Conservation (phyloP, 2,797 vertebrate species). For the Platalea minor region DNA sequence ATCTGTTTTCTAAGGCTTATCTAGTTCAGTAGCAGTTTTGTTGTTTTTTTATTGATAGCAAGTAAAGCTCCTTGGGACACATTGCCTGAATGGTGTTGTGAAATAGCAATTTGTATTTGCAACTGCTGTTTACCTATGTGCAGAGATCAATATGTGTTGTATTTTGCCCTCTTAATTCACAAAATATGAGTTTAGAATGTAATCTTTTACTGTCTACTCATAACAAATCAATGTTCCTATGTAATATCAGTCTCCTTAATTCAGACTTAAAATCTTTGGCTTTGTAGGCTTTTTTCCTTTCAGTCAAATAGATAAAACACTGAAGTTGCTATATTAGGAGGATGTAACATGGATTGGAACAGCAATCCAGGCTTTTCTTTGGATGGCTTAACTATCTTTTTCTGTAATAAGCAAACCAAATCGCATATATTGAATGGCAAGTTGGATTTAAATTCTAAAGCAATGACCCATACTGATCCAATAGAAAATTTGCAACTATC, state of each 20-base stretch:
- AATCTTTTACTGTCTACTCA: conserved; percentile 17
- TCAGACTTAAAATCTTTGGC: conserved; percentile 13
- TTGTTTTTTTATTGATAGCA: neutral
- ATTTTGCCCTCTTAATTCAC: neutral
- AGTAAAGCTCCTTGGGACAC: neutral
- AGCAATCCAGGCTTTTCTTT: neutral
- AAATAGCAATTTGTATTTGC: conserved; percentile 19
- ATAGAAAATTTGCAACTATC: neutral
- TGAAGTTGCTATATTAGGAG: conserved; percentile 8
- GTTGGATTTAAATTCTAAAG: neutral
- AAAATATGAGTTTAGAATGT: conserved; percentile 10
- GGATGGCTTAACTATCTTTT: neutral
- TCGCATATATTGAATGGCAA: neutral
- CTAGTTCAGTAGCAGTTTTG: conserved; percentile 30
- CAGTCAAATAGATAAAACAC: neutral
- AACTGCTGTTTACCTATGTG: neutral
- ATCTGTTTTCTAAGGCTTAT: conserved; percentile 34
- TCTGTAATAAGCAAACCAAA: neutral
- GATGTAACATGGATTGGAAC: neutral
- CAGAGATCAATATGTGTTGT: neutral
- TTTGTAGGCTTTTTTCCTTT: neutral
- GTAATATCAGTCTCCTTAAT: conserved; percentile 15
- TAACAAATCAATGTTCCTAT: conserved; percentile 22
- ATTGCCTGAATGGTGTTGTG: neutral
- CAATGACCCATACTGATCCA: neutral